Evolutionary conservation across 2,888 invertebrate species (phyloP), one percentile per base, ranked within the genome.

Genomic region (Pachycephus smyrnensis): DNA sequence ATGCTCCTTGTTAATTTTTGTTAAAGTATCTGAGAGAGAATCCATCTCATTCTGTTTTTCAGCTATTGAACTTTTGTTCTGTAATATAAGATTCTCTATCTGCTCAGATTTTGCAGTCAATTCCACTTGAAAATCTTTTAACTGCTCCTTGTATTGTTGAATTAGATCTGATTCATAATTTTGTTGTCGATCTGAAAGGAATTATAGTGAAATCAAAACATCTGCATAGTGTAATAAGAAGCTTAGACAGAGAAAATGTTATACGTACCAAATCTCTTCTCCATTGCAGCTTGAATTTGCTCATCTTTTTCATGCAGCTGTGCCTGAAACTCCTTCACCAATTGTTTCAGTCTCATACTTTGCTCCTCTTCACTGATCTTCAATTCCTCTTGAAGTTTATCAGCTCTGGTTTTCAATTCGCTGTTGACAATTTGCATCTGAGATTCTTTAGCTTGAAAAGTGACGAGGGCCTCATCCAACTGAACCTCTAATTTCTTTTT

Each of bases 301-400:
- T 89, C 88, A 36, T 91, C 91, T 76, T 91, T 91, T 78, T 91
- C 91, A 4, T 90, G 88, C 76, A 91, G 85, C 73, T 91, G 91
- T 32, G 90, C 90, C 80, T 91, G 90, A 77, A 91, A 90, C 82
- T 91, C 91, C 78, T 91, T 90, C 30, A 89, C 90, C 55, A 91
- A 83, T 78, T 91, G 90, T 76, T 91, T 90, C 68, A 91, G 81
- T 78, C 90, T 84, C 86, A 91, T 87, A 30, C 85, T 86, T 55
- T 91, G 90, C 73, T 89, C 91, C 32, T 88, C 89, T 78, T 89
- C 89, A 37, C 82, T 87, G 6, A 85, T 87, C 79, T 85, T 85
- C 23, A 89, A 80, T 73, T 89, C 85, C n/a, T 85, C 85, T 75
- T 83, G 86, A 33, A 90, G 55, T 30, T 87, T 86, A 2, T 86